Evolutionary conservation across 2,888 invertebrate genomes (phyloP), one percentile per base, ranked within the genome.

Genomic region (Pachymerium ferrugineum): DNA sequence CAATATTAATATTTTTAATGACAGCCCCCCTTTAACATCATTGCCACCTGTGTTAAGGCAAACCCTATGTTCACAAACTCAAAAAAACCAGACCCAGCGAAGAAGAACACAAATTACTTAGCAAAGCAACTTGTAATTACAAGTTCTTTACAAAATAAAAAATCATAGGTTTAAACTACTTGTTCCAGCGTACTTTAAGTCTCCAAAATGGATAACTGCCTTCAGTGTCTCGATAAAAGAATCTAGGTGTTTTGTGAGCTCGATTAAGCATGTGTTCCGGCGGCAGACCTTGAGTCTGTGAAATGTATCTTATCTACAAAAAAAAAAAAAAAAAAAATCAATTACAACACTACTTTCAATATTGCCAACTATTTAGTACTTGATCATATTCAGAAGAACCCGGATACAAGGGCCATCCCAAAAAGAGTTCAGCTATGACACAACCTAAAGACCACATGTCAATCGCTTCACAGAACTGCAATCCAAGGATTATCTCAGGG

Each of bases 401-500:
- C 0, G 99, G 99, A 85, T 99, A 99, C 42, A 99, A 87, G 16
- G 99, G 99, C 99, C 99, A 99, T 77, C 99, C 99, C 68, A 99
- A 88, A 85, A 99, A 99, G 78, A 99, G 86, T 83, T 99, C 99
- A 1, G 99, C 99, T 68, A 99, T 97, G 77, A 99, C 99, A 85
- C 99, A 99, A 75, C 99, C 99, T 78, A 99, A 86, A 5, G 97
- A 98, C 99, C 99, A 99, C 98, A 99, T 99, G 85, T 99, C 99
- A 80, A 99, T 99, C 14, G 98, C 96, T 84, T 99, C 99, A 86
- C 97, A 97, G 86, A 99, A 99, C 76, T 97, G 97, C 79, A 99
- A 86, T 25, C 99, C 83, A 82, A 82, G 77, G 19, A 73, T 75
- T 10, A 75, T 75, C 72, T 75, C 75, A 4, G 75, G 75, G 3